Evolutionary conservation across 2,113 vertebrate genomes (phyloP).

Genomic region (Copsychus sechellarum): DNA sequence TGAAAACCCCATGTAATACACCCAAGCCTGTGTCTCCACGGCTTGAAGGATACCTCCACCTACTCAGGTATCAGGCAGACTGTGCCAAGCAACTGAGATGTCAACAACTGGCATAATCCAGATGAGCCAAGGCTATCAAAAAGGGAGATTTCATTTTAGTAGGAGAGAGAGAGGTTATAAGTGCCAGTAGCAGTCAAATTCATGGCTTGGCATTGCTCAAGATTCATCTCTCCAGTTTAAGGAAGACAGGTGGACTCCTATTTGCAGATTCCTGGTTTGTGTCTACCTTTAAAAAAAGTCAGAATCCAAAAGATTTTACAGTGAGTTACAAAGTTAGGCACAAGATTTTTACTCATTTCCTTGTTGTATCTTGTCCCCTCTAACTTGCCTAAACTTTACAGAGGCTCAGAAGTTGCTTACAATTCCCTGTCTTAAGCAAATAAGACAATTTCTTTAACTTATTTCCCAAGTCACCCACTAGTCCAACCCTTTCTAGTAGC

Average conservation of each 20-base stretch:
- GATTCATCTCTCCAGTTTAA: neutral
- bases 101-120: neutral
- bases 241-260: neutral
- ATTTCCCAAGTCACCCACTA: neutral
- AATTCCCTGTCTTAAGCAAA: neutral
- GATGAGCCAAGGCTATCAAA: neutral
- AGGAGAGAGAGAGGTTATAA: neutral
- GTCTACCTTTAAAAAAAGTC: neutral
- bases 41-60: neutral
- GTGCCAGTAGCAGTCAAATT: neutral
- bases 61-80: neutral
- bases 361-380: neutral
- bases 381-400: neutral
- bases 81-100: neutral
- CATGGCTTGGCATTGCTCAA: neutral
- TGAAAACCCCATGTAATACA: neutral
- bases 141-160: neutral
- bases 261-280: neutral
- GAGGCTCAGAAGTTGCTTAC: neutral
- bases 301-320: neutral
- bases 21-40: neutral
- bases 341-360: neutral
- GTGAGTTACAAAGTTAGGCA: neutral
- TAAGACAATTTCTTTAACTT: neutral
- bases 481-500: neutral